These are phyloP conservation scores for Myanophis thanlyinensis DNA, from an alignment of 2,113 vertebrate genomes.

Conservation along the genomic window DNA sequence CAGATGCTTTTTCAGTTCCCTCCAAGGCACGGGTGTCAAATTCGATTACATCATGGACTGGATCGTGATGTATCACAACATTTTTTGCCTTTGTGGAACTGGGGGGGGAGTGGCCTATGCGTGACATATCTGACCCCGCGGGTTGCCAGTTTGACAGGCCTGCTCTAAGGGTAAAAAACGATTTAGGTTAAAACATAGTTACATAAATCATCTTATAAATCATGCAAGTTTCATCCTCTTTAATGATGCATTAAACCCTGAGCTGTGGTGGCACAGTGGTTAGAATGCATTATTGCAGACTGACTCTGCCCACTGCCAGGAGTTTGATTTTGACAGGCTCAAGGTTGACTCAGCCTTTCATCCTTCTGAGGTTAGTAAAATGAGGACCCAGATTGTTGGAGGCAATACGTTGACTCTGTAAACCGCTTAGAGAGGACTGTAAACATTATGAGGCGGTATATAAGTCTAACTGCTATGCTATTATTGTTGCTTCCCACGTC, in stretches of 20 bases:
- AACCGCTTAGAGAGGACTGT: background rate
- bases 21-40: no score
- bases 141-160: no score
- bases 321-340: background rate
- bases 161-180: background rate
- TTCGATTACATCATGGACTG: no score
- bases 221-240: slow-evolving; percentile 16
- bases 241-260: background rate
- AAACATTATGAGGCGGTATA: background rate
- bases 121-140: no score
- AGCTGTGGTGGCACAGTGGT: background rate
- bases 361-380: background rate
- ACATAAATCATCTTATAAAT: background rate
- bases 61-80: no score
- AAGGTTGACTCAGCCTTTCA: background rate
- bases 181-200: background rate
- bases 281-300: background rate
- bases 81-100: no score
- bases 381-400: background rate
- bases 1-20: background rate
- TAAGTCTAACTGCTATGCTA: background rate
- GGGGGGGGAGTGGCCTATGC: no score
- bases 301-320: background rate
- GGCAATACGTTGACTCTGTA: background rate
- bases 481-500: slow-evolving; percentile 7